phyloP scores from a whole-genome alignment of 2,888 invertebrate species.

The Palloptera scutellata region DNA sequence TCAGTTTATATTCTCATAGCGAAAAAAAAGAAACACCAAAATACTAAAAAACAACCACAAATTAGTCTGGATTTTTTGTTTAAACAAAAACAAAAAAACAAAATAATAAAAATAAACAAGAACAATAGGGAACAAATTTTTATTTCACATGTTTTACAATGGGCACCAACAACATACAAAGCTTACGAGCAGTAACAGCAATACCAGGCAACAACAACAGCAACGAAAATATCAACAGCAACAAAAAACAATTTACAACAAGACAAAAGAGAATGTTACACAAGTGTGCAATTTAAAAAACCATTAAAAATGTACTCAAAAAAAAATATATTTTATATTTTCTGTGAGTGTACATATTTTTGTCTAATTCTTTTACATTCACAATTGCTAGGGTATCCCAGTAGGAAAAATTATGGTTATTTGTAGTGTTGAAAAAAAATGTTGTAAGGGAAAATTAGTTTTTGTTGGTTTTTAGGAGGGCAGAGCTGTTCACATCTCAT shows the following conservation, averaged over 20 bases:
- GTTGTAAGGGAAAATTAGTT: no score
- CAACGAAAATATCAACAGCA: not conserved
- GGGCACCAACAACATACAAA: no score
- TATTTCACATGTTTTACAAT: no score
- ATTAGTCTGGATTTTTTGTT: conserved; percentile 6
- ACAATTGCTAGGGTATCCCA: no score
- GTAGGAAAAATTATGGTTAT: no score
- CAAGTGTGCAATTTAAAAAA: conserved; percentile 21
- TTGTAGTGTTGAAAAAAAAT: no score
- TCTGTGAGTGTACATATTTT: no score
- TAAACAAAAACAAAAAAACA: not conserved
- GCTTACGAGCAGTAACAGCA: no score
- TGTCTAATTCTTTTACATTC: no score
- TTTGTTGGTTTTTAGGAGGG: no score
- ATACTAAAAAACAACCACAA: conserved; percentile 5
- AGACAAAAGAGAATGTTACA: conserved; percentile 9
- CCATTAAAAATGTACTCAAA: conserved; percentile 11
- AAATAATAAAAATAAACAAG: not conserved
- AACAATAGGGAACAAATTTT: not conserved
- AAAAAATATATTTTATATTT: not conserved
- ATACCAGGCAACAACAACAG: no score
- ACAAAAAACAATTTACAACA: not conserved
- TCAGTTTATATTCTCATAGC: not conserved
- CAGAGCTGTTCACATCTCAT: no score
- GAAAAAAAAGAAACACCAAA: not conserved